Conservation (phyloP, 2,113 vertebrate species). For the Uria lomvia region DNA sequence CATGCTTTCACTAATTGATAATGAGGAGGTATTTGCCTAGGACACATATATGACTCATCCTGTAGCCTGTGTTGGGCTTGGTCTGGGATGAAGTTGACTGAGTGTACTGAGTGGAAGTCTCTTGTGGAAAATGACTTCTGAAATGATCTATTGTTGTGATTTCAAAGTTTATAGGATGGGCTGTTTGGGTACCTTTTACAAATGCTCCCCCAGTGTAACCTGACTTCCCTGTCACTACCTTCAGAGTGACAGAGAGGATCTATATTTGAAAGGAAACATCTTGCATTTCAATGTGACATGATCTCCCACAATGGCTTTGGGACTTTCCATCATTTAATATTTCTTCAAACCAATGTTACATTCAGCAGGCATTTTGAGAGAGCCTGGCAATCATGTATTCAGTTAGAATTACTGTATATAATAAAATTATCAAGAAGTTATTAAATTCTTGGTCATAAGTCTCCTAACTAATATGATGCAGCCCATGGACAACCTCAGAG, state of each 20-base stretch:
- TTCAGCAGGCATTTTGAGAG: background rate
- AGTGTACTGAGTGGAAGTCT: background rate
- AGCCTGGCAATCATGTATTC: background rate
- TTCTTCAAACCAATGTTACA: background rate
- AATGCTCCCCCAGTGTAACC: background rate
- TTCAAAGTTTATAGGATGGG: background rate
- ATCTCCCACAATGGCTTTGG: background rate
- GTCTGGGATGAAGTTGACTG: background rate
- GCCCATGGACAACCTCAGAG: background rate
- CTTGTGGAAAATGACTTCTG: background rate
- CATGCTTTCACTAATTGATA: background rate
- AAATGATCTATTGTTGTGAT: background rate
- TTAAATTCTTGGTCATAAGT: background rate
- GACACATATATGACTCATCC: background rate
- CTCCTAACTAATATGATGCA: background rate
- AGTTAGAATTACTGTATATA: background rate
- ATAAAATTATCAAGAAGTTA: background rate
- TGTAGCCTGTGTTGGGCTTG: background rate
- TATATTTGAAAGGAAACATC: background rate
- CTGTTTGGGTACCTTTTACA: background rate
- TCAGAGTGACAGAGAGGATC: background rate
- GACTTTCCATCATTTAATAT: constrained; percentile 6
- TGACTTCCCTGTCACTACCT: background rate
- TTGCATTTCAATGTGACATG: background rate
- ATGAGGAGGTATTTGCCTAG: background rate